phyloP scores from a whole-genome alignment of 2,113 vertebrate genomes.

The Pimephales promelas region DNA sequence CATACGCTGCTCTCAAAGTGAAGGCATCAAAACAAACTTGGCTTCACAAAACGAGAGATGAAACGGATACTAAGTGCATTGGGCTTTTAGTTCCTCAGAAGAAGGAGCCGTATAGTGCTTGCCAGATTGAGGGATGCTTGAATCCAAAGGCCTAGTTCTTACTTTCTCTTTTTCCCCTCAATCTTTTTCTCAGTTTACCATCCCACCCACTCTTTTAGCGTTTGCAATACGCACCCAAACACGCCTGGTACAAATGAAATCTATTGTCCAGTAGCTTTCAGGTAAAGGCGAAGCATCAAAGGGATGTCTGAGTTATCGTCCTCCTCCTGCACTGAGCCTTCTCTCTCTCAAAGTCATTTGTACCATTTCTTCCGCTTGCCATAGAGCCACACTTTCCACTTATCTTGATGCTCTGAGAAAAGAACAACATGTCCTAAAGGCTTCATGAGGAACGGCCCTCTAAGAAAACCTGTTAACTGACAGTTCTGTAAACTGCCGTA shows the following conservation, averaged over 20 bases:
- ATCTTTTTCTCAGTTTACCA: conserved; percentile 35
- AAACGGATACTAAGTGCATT: conserved; percentile 54
- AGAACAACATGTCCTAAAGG: conserved; percentile 10
- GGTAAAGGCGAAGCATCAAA: conserved; percentile 45
- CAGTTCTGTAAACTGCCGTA: neutral
- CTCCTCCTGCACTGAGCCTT: conserved; percentile 14
- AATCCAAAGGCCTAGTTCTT: conserved; percentile 23
- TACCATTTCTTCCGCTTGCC: neutral
- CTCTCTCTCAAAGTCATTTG: conserved; percentile 10
- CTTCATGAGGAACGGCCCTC: neutral
- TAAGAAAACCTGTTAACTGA: neutral
- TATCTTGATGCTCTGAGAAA: conserved; percentile 19
- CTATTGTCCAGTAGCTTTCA: conserved; percentile 50
- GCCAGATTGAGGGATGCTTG: neutral
- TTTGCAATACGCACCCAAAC: conserved; percentile 38
- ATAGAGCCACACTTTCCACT: neutral
- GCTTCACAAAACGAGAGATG: conserved; percentile 40
- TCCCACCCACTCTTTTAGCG: conserved; percentile 49
- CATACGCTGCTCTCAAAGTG: conserved; percentile 12
- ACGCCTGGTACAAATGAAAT: conserved; percentile 14
- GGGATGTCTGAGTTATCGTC: neutral
- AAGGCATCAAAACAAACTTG: conserved; percentile 30
- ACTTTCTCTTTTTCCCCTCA: conserved; percentile 34
- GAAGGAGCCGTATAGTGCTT: conserved; percentile 10
- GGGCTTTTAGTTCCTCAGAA: conserved; percentile 48